Evolutionary conservation across 2,113 vertebrate species (phyloP).

Genomic region (Paratilapia polleni): DNA sequence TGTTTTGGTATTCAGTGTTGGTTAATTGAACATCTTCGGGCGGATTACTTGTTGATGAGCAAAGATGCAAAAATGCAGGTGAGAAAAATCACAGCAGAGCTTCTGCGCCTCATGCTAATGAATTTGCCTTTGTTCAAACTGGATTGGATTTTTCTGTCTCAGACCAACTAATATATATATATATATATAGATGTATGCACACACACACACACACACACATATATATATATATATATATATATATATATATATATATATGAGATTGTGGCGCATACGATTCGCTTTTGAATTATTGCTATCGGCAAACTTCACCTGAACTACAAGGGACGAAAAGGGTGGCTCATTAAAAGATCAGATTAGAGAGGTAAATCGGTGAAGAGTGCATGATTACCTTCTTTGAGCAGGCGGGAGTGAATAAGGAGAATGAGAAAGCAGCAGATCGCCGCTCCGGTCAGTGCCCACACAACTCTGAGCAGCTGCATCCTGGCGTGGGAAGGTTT

Average conservation of each 20-base stretch:
- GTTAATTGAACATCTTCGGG: background rate
- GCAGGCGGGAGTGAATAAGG: slow-evolving; percentile 94
- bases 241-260: too few relatives aligned
- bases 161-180: background rate
- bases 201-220: too few relatives aligned
- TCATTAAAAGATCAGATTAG: background rate
- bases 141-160: background rate
- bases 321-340: background rate
- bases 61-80: background rate
- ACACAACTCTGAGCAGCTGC: slow-evolving; percentile 96
- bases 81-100: background rate
- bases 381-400: slow-evolving; percentile 92
- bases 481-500: slow-evolving; percentile 85
- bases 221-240: too few relatives aligned
- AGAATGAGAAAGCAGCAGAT: slow-evolving; percentile 96
- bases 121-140: background rate
- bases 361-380: background rate
- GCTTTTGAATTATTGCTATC: background rate
- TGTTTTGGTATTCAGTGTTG: background rate
- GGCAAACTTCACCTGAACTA: slow-evolving; percentile 43
- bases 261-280: background rate
- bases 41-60: slow-evolving; percentile 53
- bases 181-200: too few relatives aligned
- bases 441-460: slow-evolving; percentile 95
- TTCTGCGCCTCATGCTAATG: background rate